phyloP scores from a whole-genome alignment of 2,797 vertebrate genomes.

The Bovichtus variegatus region DNA sequence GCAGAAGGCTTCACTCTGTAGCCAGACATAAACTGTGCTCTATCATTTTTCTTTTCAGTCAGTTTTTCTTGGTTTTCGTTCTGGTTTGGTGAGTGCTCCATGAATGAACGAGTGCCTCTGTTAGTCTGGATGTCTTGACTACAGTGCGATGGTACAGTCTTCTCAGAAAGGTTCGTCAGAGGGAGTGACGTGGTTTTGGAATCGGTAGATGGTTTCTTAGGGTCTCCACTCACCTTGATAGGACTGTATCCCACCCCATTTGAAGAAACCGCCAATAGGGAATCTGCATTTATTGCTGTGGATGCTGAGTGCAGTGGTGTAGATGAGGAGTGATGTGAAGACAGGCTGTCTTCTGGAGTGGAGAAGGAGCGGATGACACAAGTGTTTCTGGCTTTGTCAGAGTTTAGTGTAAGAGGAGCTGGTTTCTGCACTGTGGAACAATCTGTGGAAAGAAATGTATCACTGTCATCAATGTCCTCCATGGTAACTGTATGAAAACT shows the following conservation, averaged over 20 bases:
- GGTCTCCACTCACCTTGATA: slow-evolving; percentile 43
- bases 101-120: slow-evolving; percentile 9
- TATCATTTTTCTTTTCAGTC: slow-evolving; percentile 16
- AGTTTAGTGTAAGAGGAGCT: slow-evolving; percentile 86
- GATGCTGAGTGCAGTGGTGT: slow-evolving; percentile 43
- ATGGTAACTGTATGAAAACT: not conserved
- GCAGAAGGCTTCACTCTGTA: slow-evolving; percentile 16
- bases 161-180: slow-evolving; percentile 7
- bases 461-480: accelerated
- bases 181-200: slow-evolving; percentile 30
- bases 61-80: slow-evolving; percentile 16
- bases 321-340: slow-evolving; percentile 25
- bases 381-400: slow-evolving; percentile 84
- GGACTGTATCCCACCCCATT: slow-evolving; percentile 35
- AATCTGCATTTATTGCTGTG: slow-evolving; percentile 62
- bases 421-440: slow-evolving; percentile 82
- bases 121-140: slow-evolving; percentile 17
- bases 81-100: slow-evolving; percentile 28
- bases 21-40: slow-evolving; percentile 23
- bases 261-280: slow-evolving; percentile 4
- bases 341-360: slow-evolving; percentile 58
- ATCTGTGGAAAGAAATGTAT: slow-evolving; percentile 40
- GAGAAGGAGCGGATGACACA: slow-evolving; percentile 62
- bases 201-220: slow-evolving; percentile 22
- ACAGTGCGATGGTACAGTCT: slow-evolving; percentile 25